A percentile compares a stretch with the other conserved stretches of the same genome.
These are phyloP conservation scores for Hephaestus fuliginosus DNA, from an alignment of 2,797 vertebrate species.

Conservation along the genomic window DNA sequence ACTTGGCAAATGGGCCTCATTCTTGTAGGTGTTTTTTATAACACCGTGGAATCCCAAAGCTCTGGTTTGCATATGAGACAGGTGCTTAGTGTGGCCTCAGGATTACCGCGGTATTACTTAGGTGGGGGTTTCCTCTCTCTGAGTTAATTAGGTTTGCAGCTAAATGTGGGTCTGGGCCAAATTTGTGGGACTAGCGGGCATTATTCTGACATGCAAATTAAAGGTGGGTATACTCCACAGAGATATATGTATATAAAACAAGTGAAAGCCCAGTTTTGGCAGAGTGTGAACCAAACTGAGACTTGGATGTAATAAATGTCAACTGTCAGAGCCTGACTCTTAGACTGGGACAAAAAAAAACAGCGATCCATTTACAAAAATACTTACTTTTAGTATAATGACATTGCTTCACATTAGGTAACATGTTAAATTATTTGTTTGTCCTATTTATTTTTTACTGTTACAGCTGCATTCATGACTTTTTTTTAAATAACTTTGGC, in stretches of 20 bases:
- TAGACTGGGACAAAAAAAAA: too few relatives aligned
- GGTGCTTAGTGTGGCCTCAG: conserved; percentile 59
- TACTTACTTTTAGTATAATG: not conserved
- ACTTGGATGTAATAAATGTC: not conserved
- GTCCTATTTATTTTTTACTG: too few relatives aligned
- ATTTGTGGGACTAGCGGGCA: not conserved
- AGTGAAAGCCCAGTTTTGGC: not conserved
- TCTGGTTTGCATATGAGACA: conserved; percentile 36
- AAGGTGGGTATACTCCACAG: not conserved
- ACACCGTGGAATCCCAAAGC: conserved; percentile 54
- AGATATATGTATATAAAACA: not conserved
- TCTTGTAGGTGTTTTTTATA: conserved; percentile 39
- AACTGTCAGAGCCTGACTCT: too few relatives aligned
- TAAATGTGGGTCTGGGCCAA: conserved; percentile 21
- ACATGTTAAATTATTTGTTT: too few relatives aligned
- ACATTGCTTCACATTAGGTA: not conserved
- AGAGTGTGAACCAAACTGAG: not conserved
- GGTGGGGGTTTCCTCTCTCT: conserved; percentile 61
- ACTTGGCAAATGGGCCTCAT: conserved; percentile 19
- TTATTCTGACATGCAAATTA: not conserved
- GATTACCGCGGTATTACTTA: conserved; percentile 68
- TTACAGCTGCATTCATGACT: too few relatives aligned
- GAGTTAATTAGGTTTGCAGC: conserved; percentile 28
- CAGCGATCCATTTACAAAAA: too few relatives aligned
- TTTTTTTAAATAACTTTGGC: too few relatives aligned